Base-by-base conservation (phyloP, 2,797 vertebrate genomes). In the Trematomus bernacchii region DNA sequence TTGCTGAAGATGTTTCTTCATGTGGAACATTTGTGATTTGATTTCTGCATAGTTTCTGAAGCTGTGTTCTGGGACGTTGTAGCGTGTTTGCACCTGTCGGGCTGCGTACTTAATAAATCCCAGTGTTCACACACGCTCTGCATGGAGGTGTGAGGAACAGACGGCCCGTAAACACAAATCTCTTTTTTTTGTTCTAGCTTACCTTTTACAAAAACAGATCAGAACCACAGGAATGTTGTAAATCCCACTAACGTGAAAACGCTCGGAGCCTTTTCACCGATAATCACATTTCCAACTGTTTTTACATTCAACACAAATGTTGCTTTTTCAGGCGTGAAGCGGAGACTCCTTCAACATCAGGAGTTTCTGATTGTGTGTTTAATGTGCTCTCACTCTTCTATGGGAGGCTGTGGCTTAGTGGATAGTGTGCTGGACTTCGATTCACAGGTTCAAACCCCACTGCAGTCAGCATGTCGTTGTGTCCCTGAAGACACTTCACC, bases 281-380 rank as follows among this genome's bases (percentile, higher is more conserved):
- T 76, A 77, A 81, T 86, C 79, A 89, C 85, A 82, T 86, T 84
- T 85, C 84, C 79, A 75, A 85, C 66, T 60, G 76, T 91, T 92
- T 27, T 76, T 92, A 93, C 93, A 93, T 93, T 94, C 92, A 88
- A 71, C 81, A 85, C 66, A 83, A 77, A 86, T 65, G 82, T 87
- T 82, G 79, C 85, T 78, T 88, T 88, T 77, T 75, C 62, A 47
- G 61, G 60, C 64, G 42, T 42, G 65, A 82, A 87, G 85, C 63
- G 85, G 84, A 90, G 76, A 83, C 73, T 47, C 67, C 87, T 83
- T 91, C 86, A 88, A 89, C 84, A 85, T 82, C 83, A 83, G 71
- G 76, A n/a, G n/a, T n/a, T 52, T 69, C 53, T 58, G 60, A 42
- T 57, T 79, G 74, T 66, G 70, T 68, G 73, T 81, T 82, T 71